Conservation (phyloP, 2,888 invertebrate genomes). For the Falcaria lacertinaria region DNA sequence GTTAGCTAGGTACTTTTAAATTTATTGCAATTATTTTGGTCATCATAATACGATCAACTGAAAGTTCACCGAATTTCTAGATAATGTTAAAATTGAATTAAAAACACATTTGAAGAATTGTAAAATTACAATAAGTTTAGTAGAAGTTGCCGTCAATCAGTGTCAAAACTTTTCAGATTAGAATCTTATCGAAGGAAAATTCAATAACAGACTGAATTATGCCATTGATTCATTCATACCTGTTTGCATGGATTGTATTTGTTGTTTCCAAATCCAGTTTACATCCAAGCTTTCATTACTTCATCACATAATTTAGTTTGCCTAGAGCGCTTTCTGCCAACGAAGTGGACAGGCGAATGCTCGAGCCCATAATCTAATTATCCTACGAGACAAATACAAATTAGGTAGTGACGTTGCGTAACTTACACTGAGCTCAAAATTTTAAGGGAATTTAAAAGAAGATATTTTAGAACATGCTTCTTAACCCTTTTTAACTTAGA, state of each 20-base stretch:
- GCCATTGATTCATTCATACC: constrained; percentile 11
- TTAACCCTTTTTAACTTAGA: no score
- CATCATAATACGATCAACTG: no score
- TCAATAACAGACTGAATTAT: constrained; percentile 12
- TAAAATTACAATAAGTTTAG: no score
- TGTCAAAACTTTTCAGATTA: constrained; percentile 7
- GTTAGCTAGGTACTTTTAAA: no score
- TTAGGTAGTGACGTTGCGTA: constrained; percentile 37
- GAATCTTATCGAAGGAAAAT: constrained; percentile 7
- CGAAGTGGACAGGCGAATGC: constrained; percentile 59
- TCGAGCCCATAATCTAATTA: constrained; percentile 65
- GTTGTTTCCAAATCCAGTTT: constrained; percentile 45
- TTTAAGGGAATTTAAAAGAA: no score
- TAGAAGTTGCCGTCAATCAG: constrained; percentile 12
- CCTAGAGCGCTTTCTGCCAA: constrained; percentile 56
- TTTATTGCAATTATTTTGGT: no score
- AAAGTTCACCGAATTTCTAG: no score
- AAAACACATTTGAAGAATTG: neutral
- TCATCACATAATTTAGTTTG: constrained; percentile 68
- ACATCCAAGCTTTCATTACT: constrained; percentile 58
- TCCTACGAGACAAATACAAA: constrained; percentile 62
- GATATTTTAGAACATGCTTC: no score
- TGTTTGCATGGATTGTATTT: constrained; percentile 31
- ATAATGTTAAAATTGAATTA: no score
- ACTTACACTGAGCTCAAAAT: no score